phyloP scores from a whole-genome alignment of 2,888 invertebrate species.

The Diogma glabrata region DNA sequence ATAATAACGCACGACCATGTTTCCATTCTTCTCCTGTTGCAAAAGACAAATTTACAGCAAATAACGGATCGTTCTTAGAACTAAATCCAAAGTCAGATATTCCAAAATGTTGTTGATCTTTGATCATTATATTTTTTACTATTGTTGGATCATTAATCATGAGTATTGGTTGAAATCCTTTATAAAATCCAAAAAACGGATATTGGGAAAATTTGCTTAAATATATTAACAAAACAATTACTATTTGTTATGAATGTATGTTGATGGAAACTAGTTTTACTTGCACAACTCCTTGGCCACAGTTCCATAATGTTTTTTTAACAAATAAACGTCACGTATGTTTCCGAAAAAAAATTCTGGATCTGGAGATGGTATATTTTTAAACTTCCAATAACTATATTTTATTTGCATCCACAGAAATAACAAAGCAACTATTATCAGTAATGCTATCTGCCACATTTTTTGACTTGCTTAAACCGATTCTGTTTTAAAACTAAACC shows the following conservation, averaged over 20 bases:
- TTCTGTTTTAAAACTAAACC: too few species aligned
- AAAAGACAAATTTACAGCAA: conserved; percentile 10
- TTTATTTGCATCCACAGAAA: not conserved
- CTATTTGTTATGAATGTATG: not conserved
- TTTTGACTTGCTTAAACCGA: too few species aligned
- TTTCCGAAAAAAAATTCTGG: not conserved
- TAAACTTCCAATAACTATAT: not conserved
- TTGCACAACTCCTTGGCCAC: not conserved
- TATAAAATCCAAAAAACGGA: conserved; percentile 10
- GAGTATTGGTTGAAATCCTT: conserved; percentile 2
- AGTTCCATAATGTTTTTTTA: not conserved
- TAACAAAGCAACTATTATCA: not conserved
- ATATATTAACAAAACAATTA: not conserved
- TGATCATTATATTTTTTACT: conserved; percentile 10
- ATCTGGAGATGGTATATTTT: not conserved
- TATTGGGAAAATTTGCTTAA: conserved; percentile 1
- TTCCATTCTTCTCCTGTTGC: conserved; percentile 9
- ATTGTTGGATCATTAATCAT: conserved; percentile 7
- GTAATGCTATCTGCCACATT: not conserved
- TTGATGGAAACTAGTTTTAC: not conserved
- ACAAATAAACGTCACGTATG: not conserved
- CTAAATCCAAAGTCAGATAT: conserved; percentile 5
- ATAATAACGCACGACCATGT: not conserved
- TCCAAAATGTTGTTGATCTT: conserved; percentile 8
- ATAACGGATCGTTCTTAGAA: conserved; percentile 7